Base-by-base conservation (phyloP, 2,888 invertebrate genomes). In the Cabera pusaria region DNA sequence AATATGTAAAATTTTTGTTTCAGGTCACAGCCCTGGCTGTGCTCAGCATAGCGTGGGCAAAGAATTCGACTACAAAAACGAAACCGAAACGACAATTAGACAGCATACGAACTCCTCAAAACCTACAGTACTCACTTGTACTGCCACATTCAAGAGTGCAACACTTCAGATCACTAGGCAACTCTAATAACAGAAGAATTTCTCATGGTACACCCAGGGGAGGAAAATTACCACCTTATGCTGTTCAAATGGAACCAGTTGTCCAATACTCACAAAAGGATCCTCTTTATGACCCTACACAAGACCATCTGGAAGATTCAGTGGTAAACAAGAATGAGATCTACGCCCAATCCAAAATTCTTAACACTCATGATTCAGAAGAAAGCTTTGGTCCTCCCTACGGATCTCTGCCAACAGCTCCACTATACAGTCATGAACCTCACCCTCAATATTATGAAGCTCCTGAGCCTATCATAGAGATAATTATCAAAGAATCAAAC, bases 391-490 rank as follows among this genome's bases (percentile, higher is more conserved):
- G 90, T 35, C 88, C 90, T 41, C 79, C 86, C 1, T 85, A 81
- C 32, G 84, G 86, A 33, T 61, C 73, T 12, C 48, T 90, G 7
- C 83, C 85, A 24, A 85, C 84, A 18, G 89, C 89, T 19, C 90
- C 86, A 3, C 54, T 89, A n/a, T 90, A 90, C 40, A 83, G 86
- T 22, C 84, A 87, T 38, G 84, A 84, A 43, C 72, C 70, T 9
- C 79, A 78, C 27, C 91, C 78, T 1, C 74, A 91, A 28, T 93
- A 92, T 59, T 90, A 93, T 49, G 93, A 94, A 68, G 94, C 95
- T 31, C 96, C 96, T 0, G 96, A 96, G 66, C 96, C 96, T 2
- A 97, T 97, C 8, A 97, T 97, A 57, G 97, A 97, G 82, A 97
- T 97, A 52, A 97, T 97, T 44, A 96, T 97, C 31, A 96, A 96